Conservation (phyloP, 1,140 invertebrate species). For the Rhyzopertha dominica region DNA sequence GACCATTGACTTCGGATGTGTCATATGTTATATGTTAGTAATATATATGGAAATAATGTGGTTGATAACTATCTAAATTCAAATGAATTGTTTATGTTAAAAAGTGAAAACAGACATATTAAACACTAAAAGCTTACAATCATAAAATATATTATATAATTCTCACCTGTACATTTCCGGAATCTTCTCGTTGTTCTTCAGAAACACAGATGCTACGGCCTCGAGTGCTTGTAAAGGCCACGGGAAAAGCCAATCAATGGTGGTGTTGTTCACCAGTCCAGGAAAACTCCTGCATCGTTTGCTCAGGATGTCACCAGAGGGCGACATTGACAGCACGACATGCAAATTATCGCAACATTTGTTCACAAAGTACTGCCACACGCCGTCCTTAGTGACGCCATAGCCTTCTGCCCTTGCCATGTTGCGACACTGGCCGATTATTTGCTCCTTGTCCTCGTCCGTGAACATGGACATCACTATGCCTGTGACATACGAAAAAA, state of each 20-base stretch:
- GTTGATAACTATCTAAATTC: no score
- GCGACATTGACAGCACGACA: slow-evolving; percentile 85
- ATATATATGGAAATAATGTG: no score
- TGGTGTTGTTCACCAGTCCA: slow-evolving; percentile 86
- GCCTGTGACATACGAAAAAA: no score
- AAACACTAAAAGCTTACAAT: no score
- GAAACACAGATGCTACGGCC: slow-evolving; percentile 76
- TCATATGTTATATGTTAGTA: no score
- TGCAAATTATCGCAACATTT: slow-evolving; percentile 77
- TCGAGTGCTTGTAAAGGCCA: slow-evolving; percentile 87
- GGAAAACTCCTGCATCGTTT: slow-evolving; percentile 84
- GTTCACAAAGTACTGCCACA: slow-evolving; percentile 81
- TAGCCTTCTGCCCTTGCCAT: slow-evolving; percentile 63
- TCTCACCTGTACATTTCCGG: slow-evolving; percentile 34
- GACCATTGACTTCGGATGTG: no score
- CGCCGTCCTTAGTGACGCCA: slow-evolving; percentile 64
- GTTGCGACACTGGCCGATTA: slow-evolving; percentile 61
- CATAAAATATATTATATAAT: no score
- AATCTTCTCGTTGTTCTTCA: slow-evolving; percentile 53
- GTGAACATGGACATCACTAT: slow-evolving; percentile 73
- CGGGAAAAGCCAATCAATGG: slow-evolving; percentile 89
- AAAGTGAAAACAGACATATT: no score
- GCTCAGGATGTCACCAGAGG: slow-evolving; percentile 72
- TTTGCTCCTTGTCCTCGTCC: slow-evolving; percentile 81
- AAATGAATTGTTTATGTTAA: no score